Evolutionary conservation across 2,888 invertebrate species (phyloP), one percentile per base, ranked within the genome.

Genomic region (Philonicus albiceps): DNA sequence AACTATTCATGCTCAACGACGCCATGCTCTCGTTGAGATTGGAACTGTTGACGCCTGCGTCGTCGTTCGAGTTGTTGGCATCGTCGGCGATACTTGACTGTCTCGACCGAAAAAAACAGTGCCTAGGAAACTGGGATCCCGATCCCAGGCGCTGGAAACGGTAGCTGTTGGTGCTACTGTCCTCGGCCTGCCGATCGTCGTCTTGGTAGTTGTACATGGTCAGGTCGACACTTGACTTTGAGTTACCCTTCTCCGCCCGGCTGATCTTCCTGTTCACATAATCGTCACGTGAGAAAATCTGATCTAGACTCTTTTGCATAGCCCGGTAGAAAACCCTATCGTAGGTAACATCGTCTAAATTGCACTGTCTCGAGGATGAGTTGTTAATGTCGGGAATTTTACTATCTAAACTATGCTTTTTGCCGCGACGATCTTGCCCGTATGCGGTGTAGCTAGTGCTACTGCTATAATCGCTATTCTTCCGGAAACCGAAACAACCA

Each of bases 191-290:
- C 13, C 87, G 53, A 4, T 85, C 64, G 6, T 86, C 86, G 55
- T 87, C 85, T 30, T 88, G 80, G 13, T 91, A 90, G 73, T 90
- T 91, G 87, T 92, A 92, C 91, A 91, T 91, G 85, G 92, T 92
- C 4, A 92, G 89, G 88, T 92, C 92, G 1, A 91, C 91, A 84
- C 92, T 92, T 0, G 92, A 92, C 85, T 92, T 92, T 7, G 92
- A 92, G 88, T 90, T 92, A 0, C 91, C 90, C 30, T 91, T 90
- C 74, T 92, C 91, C 1, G 90, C 85, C 76, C 90, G 90, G 8
- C 74, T 73, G 13, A 86, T 81, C 8, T 7, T 30, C 3, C 53
- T 34, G 34, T 86, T 53, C 13, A 19, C 53, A 37, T 22, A 13
- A 53, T 78, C 64, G n/a, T 75, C 75, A 30, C 76, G 40, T 5